Base-by-base conservation (phyloP, 2,888 invertebrate genomes). In the Sesia apiformis region DNA sequence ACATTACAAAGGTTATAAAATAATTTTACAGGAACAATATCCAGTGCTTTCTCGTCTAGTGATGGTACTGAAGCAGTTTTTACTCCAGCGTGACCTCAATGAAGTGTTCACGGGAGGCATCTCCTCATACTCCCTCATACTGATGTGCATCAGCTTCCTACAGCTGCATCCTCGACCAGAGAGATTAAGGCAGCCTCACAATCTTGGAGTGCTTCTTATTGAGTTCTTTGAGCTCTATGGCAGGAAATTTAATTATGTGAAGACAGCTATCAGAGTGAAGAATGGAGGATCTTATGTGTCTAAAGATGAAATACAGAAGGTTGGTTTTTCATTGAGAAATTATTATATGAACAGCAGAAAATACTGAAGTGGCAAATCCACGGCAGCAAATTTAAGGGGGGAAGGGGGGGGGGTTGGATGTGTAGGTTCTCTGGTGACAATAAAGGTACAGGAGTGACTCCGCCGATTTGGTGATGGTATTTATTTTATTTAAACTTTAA, bases 61-160 rank as follows among this genome's bases (percentile, higher is more conserved):
- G 73, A 94, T 99, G 90, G 97, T 99, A 59, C 91, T 99, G 69
- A 99, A 99, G 91, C 99, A 99, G 91, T 99, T 99, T 91, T 93
- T 99, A 63, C 92, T 98, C 64, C 97, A 99, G 90, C 93, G 99
- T 74, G 98, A 98, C 91, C 93, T 99, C 75, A 99, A 99, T 90
- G 99, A 99, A 92, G 99, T 99, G 73, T 99, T 98, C 91, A 98
- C 98, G 62, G 98, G 99, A 62, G 99, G 99, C 81, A 98, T 99
- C 84, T 98, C 98, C 67, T 99, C 98, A 59, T 99, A 99, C 91
- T 97, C 98, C 76, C 93, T 99, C 68, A 98, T 99, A 81, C 93
- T 99, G 65, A 97, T 99, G 96, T 97, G 97, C 80, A 97, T 99
- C 86, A 98, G 97, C 91, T 99, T 99, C 90, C 92, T 99, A 63